phyloP scores from a whole-genome alignment of 2,113 vertebrate species.

The Myotis brandtii region DNA sequence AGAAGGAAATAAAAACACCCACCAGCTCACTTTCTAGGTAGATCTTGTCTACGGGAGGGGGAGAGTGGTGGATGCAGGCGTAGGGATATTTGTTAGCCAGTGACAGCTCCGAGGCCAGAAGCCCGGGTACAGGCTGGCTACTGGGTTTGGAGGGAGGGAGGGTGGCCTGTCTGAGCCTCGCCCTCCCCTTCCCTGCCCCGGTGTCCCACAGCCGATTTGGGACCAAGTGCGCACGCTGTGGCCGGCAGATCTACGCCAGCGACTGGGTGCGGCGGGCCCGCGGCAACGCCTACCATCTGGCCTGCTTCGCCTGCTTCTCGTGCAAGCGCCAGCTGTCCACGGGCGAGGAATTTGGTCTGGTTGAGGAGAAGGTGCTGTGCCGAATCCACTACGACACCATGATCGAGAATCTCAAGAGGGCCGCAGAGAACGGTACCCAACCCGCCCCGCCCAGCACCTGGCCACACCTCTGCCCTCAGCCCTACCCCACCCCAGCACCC shows the following conservation, averaged over 20 bases:
- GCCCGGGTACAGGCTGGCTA: rapidly evolving
- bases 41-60: background rate
- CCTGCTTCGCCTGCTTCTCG: slow-evolving; percentile 98
- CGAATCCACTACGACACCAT: slow-evolving; percentile 99
- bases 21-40: background rate
- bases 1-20: slow-evolving; percentile 17
- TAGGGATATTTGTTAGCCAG: background rate
- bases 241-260: slow-evolving; percentile 97
- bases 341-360: slow-evolving; percentile 97
- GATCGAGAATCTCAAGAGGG: slow-evolving; percentile 98
- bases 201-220: slow-evolving; percentile 94
- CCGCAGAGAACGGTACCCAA: slow-evolving; percentile 94
- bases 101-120: background rate
- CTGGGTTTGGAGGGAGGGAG: background rate
- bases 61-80: background rate
- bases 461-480: background rate
- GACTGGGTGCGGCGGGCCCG: slow-evolving; percentile 98
- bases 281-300: slow-evolving; percentile 97
- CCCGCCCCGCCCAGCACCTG: background rate
- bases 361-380: slow-evolving; percentile 98
- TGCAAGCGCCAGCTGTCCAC: slow-evolving; percentile 98
- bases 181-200: background rate
- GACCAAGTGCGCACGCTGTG: slow-evolving; percentile 97
- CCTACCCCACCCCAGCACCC: background rate
- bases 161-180: background rate